These are phyloP conservation scores for Saimiri boliviensis DNA, from an alignment of 2,113 vertebrate species.

Conservation along the genomic window DNA sequence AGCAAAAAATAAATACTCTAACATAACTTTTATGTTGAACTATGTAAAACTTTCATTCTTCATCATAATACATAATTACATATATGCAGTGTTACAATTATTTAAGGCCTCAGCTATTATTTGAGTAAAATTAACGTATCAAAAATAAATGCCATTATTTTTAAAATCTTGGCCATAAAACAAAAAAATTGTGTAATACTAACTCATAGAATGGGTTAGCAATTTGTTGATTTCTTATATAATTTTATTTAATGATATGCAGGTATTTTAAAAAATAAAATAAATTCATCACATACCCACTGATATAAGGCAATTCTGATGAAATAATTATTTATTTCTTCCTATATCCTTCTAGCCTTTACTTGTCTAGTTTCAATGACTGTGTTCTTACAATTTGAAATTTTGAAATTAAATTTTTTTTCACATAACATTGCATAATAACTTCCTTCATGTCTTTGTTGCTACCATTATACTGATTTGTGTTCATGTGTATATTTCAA, in stretches of 20 bases:
- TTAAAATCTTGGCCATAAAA: not conserved
- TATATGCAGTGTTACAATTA: not conserved
- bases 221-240: not conserved
- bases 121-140: not conserved
- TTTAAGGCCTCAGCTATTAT: not conserved
- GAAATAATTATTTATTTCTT: not conserved
- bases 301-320: not conserved
- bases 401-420: not conserved
- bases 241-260: not conserved
- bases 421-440: not conserved
- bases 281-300: not conserved
- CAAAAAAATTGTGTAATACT: not conserved
- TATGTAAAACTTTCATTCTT: not conserved
- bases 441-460: not conserved
- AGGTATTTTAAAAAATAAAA: not conserved
- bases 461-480: not conserved
- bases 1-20: not conserved
- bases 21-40: not conserved
- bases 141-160: not conserved
- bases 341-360: not conserved
- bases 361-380: not conserved
- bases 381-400: not conserved
- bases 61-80: not conserved
- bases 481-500: not conserved
- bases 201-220: not conserved